phyloP scores from a whole-genome alignment of 1,140 invertebrate species.

The Megathymus violae region DNA sequence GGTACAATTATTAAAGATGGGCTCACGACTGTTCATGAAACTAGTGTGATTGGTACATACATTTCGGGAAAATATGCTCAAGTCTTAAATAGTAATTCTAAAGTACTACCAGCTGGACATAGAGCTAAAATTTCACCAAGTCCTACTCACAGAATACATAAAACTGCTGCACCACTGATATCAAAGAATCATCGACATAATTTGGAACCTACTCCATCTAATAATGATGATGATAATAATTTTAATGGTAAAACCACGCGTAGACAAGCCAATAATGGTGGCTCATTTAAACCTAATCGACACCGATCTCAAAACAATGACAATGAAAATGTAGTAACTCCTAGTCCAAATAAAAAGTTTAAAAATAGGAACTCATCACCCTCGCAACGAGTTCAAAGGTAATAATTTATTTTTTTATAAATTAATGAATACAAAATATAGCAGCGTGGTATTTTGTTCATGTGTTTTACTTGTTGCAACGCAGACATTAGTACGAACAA shows the following conservation, averaged over 20 bases:
- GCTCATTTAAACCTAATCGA: conserved; percentile 77
- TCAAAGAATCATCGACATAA: conserved; percentile 80
- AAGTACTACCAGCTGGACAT: conserved; percentile 78
- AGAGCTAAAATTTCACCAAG: conserved; percentile 86
- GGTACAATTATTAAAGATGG: conserved; percentile 93
- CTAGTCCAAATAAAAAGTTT: conserved; percentile 74
- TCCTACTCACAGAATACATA: conserved; percentile 87
- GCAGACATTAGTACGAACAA: too few relatives aligned
- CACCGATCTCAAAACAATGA: conserved; percentile 70
- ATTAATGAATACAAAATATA: too few relatives aligned
- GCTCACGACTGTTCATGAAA: conserved; percentile 93
- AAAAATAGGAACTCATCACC: conserved; percentile 73
- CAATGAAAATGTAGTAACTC: conserved; percentile 59
- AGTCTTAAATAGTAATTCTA: conserved; percentile 90
- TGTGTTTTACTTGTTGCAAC: too few relatives aligned
- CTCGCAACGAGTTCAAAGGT: conserved; percentile 74
- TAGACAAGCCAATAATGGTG: conserved; percentile 74
- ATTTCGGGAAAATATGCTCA: conserved; percentile 94
- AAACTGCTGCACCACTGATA: conserved; percentile 88
- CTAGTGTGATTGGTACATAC: conserved; percentile 93
- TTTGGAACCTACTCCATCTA: conserved; percentile 86
- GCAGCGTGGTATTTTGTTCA: too few relatives aligned
- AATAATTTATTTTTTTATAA: too few relatives aligned
- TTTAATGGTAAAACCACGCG: conserved; percentile 81
- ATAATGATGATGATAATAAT: conserved; percentile 84